Percentiles rank a stretch among this genome's conserved stretches.
These are phyloP conservation scores for Abrostola triplasia DNA, from an alignment of 2,888 invertebrate genomes.

Conservation along the genomic window DNA sequence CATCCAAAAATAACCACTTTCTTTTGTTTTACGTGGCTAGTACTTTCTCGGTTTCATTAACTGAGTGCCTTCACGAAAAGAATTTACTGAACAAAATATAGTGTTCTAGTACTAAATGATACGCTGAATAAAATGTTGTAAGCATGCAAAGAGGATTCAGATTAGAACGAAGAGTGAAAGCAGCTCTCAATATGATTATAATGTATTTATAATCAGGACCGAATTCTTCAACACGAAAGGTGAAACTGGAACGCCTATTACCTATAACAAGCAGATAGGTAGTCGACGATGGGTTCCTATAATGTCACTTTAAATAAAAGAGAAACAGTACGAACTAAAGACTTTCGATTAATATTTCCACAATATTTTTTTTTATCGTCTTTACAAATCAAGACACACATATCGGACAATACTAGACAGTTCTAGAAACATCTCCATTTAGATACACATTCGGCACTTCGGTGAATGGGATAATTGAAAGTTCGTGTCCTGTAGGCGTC, in stretches of 20 bases:
- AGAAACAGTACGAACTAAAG: too few relatives aligned
- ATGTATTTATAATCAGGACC: too few relatives aligned
- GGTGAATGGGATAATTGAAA: conserved; percentile 15
- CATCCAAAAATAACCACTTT: not conserved
- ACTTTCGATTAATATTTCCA: not conserved
- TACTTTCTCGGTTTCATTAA: conserved; percentile 7
- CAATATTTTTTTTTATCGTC: not conserved
- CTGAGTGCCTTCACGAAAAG: conserved; percentile 11
- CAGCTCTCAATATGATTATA: too few relatives aligned
- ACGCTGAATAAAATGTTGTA: too few relatives aligned
- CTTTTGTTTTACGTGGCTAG: not conserved
- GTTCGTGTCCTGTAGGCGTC: conserved; percentile 19
- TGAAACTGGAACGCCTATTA: too few relatives aligned
- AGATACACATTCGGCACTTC: not conserved
- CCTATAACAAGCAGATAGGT: too few relatives aligned
- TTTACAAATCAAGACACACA: not conserved
- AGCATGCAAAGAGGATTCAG: too few relatives aligned
- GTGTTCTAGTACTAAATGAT: too few relatives aligned
- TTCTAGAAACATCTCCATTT: not conserved
- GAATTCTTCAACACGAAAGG: too few relatives aligned
- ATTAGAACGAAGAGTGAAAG: too few relatives aligned
- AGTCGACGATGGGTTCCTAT: too few relatives aligned
- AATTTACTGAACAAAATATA: conserved; percentile 3
- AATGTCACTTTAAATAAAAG: too few relatives aligned
- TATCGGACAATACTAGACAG: not conserved